Evolutionary conservation across 2,113 vertebrate genomes (phyloP).

Genomic region (Pelobates fuscus): DNA sequence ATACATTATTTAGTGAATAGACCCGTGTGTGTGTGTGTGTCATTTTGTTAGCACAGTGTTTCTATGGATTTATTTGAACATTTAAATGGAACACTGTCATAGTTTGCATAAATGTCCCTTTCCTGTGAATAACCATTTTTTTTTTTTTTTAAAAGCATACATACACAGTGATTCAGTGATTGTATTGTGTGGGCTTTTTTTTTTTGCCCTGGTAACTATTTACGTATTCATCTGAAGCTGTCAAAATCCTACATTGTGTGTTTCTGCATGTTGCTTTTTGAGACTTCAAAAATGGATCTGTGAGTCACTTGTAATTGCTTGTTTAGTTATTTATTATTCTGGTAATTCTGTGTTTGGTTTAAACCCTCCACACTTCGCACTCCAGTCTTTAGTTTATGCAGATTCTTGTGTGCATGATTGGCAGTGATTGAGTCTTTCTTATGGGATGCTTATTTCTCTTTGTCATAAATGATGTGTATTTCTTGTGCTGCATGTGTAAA

Average conservation of each 20-base stretch:
- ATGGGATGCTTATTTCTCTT: conserved; percentile 78
- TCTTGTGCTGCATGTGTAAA: conserved; percentile 80
- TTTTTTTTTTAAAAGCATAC: no score
- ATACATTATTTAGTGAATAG: no score
- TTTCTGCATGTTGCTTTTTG: conserved; percentile 63
- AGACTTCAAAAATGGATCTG: conserved; percentile 66
- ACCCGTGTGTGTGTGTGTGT: no score
- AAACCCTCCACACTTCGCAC: conserved; percentile 69
- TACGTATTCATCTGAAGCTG: conserved; percentile 63
- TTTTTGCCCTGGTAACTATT: neutral
- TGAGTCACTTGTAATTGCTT: conserved; percentile 77
- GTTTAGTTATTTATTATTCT: conserved; percentile 73
- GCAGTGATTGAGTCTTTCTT: conserved; percentile 82
- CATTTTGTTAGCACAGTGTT: no score
- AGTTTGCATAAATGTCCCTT: no score
- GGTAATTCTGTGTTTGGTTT: conserved; percentile 69
- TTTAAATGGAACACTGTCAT: no score
- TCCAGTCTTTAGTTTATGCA: conserved; percentile 72
- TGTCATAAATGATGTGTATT: conserved; percentile 83
- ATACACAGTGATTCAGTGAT: neutral
- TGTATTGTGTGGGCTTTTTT: neutral
- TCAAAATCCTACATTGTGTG: conserved; percentile 68
- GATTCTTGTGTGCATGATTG: conserved; percentile 79
- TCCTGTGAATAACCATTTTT: no score
- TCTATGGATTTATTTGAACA: no score